A percentile compares a stretch with the other conserved stretches of the same genome.
phyloP scores from a whole-genome alignment of 2,113 vertebrate species.

The Xyrauchen texanus region DNA sequence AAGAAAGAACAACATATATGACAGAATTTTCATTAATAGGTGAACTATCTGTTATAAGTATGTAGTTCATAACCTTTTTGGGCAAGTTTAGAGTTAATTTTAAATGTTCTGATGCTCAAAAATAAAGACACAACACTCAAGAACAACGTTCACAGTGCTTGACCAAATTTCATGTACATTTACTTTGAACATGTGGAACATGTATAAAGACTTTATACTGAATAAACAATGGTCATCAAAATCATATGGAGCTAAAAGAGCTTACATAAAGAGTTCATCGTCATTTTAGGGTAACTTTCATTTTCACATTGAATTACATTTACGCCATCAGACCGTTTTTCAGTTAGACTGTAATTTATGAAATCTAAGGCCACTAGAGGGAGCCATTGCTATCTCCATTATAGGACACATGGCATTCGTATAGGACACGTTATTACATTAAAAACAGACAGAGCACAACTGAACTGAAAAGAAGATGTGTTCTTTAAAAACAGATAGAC shows the following conservation, averaged over 20 bases:
- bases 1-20: no score
- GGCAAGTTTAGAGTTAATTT: no score
- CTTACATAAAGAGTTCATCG: conserved; percentile 83
- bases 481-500: no score
- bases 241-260: conserved; percentile 88
- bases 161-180: conserved; percentile 97
- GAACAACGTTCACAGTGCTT: conserved; percentile 89
- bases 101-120: neutral
- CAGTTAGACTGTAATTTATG: conserved; percentile 65
- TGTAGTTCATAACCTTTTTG: no score
- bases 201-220: conserved; percentile 78
- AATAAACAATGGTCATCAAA: conserved; percentile 95
- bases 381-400: conserved; percentile 68
- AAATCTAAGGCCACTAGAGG: conserved; percentile 26
- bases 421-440: neutral
- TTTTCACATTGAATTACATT: conserved; percentile 80
- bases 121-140: conserved; percentile 64
- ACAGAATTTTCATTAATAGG: no score
- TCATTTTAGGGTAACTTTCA: conserved; percentile 71
- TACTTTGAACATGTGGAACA: conserved; percentile 95
- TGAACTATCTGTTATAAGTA: no score
- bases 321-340: conserved; percentile 75
- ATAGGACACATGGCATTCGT: conserved; percentile 55
- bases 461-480: no score
- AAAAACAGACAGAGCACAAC: neutral